phyloP scores from a whole-genome alignment of 2,797 vertebrate species.

The Potorous gilbertii region DNA sequence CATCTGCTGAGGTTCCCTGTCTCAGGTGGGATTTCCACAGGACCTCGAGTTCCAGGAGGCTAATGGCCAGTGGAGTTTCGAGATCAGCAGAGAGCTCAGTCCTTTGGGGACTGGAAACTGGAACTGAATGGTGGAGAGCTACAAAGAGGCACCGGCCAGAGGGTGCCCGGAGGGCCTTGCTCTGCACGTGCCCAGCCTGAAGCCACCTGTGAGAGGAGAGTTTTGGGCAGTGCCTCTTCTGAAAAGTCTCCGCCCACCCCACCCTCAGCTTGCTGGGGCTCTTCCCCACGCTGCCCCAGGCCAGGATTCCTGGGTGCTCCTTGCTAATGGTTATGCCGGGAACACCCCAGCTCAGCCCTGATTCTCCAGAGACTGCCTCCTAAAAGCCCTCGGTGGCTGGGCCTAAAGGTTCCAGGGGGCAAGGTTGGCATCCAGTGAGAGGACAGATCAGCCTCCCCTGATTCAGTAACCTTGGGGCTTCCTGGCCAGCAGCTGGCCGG shows the following conservation, averaged over 20 bases:
- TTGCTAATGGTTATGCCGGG: background rate
- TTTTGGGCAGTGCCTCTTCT: background rate
- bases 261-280: background rate
- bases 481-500: background rate
- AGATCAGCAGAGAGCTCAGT: background rate
- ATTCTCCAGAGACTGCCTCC: background rate
- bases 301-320: background rate
- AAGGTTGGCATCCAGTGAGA: background rate
- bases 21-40: too few relatives aligned
- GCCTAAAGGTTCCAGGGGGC: background rate
- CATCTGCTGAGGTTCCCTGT: too few relatives aligned
- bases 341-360: background rate
- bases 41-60: background rate
- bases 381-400: background rate
- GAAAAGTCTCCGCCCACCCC: background rate
- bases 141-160: background rate
- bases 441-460: background rate
- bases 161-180: too few relatives aligned
- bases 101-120: rapidly evolving
- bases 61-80: too few relatives aligned
- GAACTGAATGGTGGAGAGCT: background rate
- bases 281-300: background rate
- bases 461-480: background rate
- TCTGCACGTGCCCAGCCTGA: too few relatives aligned
- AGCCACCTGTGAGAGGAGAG: background rate